Conservation (phyloP, 1,140 invertebrate species). For the Bombus confusus region DNA sequence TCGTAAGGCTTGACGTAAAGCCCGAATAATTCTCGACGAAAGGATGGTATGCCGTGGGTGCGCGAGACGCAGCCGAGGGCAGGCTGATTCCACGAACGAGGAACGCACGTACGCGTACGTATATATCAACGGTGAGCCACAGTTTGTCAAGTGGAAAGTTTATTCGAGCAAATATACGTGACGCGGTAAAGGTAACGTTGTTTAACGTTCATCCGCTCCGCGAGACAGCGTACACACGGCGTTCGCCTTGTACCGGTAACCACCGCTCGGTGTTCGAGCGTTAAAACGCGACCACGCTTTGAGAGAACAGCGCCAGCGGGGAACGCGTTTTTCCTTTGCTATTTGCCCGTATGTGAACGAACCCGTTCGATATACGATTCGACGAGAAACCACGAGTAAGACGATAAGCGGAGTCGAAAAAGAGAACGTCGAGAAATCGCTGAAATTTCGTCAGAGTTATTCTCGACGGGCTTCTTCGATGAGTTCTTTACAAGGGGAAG, state of each 20-base stretch:
- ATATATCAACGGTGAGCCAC: conserved; percentile 72
- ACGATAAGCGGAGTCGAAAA: background rate
- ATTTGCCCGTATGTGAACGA: background rate
- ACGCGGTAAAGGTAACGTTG: conserved; percentile 53
- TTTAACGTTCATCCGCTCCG: conserved; percentile 39
- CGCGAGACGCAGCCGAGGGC: conserved; percentile 59
- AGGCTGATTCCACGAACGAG: conserved; percentile 57
- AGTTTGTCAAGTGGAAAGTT: conserved; percentile 64
- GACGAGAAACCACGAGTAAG: too few species aligned
- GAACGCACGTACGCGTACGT: conserved; percentile 41
- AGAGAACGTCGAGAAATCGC: background rate
- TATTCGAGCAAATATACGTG: conserved; percentile 60
- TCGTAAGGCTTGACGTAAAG: conserved; percentile 78
- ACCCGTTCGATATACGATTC: background rate
- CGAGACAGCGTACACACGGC: conserved; percentile 14
- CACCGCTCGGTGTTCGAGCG: background rate
- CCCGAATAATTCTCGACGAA: conserved; percentile 79
- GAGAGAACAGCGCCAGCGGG: background rate
- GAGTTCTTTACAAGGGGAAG: background rate
- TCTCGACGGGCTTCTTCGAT: conserved; percentile 20
- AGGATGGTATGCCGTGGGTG: conserved; percentile 71
- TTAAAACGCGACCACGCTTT: conserved; percentile 3
- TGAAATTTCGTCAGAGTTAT: background rate
- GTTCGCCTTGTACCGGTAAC: background rate
- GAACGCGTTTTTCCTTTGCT: background rate